A percentile compares a stretch with the other conserved stretches of the same genome.
These are phyloP conservation scores for Styela clava DNA, from an alignment of 23 tunicate genomes.

Conservation along the genomic window DNA sequence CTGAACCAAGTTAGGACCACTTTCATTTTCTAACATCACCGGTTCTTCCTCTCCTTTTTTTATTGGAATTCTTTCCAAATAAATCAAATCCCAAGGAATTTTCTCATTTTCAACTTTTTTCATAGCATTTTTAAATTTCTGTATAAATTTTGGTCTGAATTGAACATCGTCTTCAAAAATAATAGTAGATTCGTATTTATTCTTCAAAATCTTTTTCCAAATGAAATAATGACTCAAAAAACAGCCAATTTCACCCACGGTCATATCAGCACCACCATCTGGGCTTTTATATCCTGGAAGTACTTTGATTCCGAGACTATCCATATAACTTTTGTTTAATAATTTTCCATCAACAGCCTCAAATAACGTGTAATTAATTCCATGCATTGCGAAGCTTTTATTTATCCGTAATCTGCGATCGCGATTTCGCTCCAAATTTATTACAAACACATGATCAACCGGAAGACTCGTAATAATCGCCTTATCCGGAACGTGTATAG, in stretches of 20 bases:
- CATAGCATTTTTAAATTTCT: constrained; percentile 39
- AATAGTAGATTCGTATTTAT: no score
- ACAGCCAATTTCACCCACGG: no score
- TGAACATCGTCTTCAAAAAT: constrained; percentile 88
- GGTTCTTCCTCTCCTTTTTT: no score
- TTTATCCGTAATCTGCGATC: constrained; percentile 70
- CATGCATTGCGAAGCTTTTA: no score
- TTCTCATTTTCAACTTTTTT: constrained; percentile 36
- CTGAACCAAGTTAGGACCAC: no score
- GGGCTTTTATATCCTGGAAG: constrained; percentile 75
- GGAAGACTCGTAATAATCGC: constrained; percentile 9
- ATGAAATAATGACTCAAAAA: no score
- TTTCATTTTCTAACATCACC: no score
- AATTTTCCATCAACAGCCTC: no score
- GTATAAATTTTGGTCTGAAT: constrained; percentile 46
- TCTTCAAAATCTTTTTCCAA: no score
- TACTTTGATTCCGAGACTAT: constrained; percentile 56
- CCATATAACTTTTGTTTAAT: constrained; percentile 66
- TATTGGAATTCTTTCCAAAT: no score
- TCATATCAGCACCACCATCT: constrained; percentile 50
- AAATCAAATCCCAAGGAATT: no score
- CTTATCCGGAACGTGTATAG: not conserved
- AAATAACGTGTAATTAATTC: no score
- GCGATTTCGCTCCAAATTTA: constrained; percentile 53
- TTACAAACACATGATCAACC: constrained; percentile 79